Percentiles rank a stretch among this genome's conserved stretches.
phyloP scores from a whole-genome alignment of 2,888 invertebrate species.

The Teleiodes luculella region DNA sequence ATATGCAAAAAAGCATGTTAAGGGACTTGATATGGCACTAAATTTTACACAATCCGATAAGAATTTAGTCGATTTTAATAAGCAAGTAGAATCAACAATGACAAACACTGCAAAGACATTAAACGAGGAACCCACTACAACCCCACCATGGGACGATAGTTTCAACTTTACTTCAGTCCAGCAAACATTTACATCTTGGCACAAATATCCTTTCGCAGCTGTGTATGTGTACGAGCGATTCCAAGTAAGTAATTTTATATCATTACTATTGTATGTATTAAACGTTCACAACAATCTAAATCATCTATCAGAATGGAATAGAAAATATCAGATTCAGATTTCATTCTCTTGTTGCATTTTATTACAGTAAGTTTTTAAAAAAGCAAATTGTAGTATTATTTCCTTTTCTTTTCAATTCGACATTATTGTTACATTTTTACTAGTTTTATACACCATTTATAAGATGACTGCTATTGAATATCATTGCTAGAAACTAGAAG shows the following conservation, averaged over 20 bases:
- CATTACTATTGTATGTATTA: no score
- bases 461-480: no score
- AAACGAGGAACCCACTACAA: not conserved
- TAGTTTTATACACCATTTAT: no score
- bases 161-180: not conserved
- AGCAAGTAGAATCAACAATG: not conserved
- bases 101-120: not conserved
- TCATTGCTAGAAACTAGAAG: no score
- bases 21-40: not conserved
- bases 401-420: no score
- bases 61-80: not conserved
- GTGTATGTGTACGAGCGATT: constrained; percentile 61
- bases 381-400: no score
- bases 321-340: no score
- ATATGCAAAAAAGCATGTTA: constrained; percentile 39
- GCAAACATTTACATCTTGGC: constrained; percentile 38
- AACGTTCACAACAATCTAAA: not conserved
- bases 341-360: no score
- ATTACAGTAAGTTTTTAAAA: no score
- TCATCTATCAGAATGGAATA: no score
- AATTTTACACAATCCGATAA: not conserved
- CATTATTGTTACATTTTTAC: no score
- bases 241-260: constrained; percentile 38
- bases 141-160: not conserved
- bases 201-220: constrained; percentile 54